Percentiles rank a stretch among this genome's conserved stretches.
These are phyloP conservation scores for Hydrolagus affinis DNA, from an alignment of 2,113 vertebrate genomes.

Conservation along the genomic window DNA sequence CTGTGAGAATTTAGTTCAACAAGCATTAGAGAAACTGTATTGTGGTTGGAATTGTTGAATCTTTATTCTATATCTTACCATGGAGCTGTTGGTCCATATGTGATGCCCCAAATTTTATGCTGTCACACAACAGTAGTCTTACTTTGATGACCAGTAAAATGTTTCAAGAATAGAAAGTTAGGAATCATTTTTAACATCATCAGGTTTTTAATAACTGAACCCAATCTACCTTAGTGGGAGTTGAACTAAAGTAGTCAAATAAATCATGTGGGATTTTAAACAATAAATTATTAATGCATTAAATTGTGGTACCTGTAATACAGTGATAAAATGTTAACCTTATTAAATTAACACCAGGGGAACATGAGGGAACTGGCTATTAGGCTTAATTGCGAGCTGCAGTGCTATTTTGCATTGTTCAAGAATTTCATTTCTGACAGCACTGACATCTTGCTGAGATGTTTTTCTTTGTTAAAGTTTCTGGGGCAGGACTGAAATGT, in stretches of 20 bases:
- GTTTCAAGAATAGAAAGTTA: neutral
- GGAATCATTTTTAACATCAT: neutral
- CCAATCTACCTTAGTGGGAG: neutral
- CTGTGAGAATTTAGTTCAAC: no score
- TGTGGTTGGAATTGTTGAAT: no score
- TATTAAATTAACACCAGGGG: neutral
- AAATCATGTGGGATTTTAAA: neutral
- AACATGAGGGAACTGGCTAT: neutral
- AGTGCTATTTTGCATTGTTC: neutral
- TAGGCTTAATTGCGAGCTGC: neutral
- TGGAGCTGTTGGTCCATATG: no score
- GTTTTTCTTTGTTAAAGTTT: neutral
- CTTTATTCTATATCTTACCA: no score
- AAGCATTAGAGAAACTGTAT: no score
- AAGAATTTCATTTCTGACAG: neutral
- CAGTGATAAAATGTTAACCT: neutral
- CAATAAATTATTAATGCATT: neutral
- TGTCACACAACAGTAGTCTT: no score
- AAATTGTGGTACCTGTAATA: neutral
- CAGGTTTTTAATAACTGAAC: neutral
- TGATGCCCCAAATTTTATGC: no score
- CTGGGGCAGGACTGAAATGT: neutral
- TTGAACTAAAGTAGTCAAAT: neutral
- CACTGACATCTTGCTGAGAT: neutral
- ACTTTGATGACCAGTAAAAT: neutral